phyloP scores from a whole-genome alignment of 2,888 invertebrate species.

The Agriopis leucophaearia region DNA sequence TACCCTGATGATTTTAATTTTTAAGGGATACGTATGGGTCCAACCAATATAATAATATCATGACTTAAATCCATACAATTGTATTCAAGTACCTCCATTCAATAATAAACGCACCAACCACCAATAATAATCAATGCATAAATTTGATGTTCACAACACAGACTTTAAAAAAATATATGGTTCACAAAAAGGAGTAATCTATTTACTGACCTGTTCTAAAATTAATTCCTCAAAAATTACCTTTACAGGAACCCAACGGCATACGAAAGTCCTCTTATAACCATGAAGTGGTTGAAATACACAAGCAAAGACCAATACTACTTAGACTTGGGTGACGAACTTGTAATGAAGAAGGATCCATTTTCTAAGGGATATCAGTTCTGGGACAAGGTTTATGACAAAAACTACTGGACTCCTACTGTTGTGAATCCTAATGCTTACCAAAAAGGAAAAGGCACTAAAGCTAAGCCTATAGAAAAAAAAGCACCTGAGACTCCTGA shows the following conservation, averaged over 20 bases:
- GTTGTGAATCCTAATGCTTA: conserved; percentile 46
- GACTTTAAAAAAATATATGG: no score
- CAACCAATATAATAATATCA: no score
- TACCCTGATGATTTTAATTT: no score
- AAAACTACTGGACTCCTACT: conserved; percentile 71
- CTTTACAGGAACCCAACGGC: conserved; percentile 75
- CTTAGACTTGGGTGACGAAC: conserved; percentile 64
- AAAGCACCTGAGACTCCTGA: background rate
- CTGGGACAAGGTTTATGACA: conserved; percentile 73
- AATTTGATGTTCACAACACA: background rate
- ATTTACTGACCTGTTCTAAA: no score
- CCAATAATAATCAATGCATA: background rate
- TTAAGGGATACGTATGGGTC: no score
- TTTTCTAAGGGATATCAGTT: conserved; percentile 65
- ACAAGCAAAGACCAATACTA: conserved; percentile 65
- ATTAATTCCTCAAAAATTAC: no score
- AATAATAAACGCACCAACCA: no score
- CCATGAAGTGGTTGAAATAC: conserved; percentile 69
- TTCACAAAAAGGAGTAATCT: no score
- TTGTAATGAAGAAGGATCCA: conserved; percentile 63
- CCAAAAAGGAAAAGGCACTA: conserved; percentile 14
- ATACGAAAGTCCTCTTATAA: conserved; percentile 67
- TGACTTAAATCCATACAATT: no score
- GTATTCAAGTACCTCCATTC: no score
- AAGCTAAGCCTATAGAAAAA: conserved; percentile 9